Evolutionary conservation across 1,140 invertebrate species (phyloP).

Genomic region (Diorhabda carinulata): DNA sequence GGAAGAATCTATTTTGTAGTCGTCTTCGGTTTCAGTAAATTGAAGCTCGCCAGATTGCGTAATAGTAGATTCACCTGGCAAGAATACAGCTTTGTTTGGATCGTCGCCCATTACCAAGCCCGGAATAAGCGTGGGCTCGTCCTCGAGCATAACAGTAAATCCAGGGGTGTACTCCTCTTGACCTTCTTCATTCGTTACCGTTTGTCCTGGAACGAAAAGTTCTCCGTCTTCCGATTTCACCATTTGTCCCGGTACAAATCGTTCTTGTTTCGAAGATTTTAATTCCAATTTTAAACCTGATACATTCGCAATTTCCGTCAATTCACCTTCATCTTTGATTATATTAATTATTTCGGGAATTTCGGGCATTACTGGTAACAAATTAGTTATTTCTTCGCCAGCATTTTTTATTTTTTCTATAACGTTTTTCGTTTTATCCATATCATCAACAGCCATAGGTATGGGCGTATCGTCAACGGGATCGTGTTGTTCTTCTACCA

Average conservation of each 20-base stretch:
- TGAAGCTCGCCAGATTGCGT: constrained; percentile 52
- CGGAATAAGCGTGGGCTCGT: constrained; percentile 63
- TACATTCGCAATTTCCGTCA: constrained; percentile 56
- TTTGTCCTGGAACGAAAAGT: constrained; percentile 69
- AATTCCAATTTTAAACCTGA: constrained; percentile 63
- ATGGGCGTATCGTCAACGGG: constrained; percentile 42
- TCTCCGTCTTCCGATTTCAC: constrained; percentile 63
- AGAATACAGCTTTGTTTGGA: constrained; percentile 50
- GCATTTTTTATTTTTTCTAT: constrained; percentile 52
- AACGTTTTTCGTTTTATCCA: constrained; percentile 57
- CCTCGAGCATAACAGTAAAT: constrained; percentile 63
- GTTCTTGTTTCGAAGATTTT: constrained; percentile 47
- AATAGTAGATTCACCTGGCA: constrained; percentile 57
- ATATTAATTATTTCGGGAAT: constrained; percentile 60
- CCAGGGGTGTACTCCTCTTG: constrained; percentile 65
- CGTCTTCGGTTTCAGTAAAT: constrained; percentile 43
- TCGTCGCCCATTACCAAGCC: constrained; percentile 46
- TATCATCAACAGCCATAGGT: constrained; percentile 50
- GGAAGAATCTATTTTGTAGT: constrained; percentile 27
- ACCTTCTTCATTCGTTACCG: constrained; percentile 61
- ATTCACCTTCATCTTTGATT: constrained; percentile 56
- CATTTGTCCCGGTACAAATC: constrained; percentile 58
- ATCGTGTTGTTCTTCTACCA: constrained; percentile 40
- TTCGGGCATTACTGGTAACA: constrained; percentile 59
- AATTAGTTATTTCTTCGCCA: constrained; percentile 51